phyloP scores from a whole-genome alignment of 1,140 invertebrate species.

The Papilio dardanus region DNA sequence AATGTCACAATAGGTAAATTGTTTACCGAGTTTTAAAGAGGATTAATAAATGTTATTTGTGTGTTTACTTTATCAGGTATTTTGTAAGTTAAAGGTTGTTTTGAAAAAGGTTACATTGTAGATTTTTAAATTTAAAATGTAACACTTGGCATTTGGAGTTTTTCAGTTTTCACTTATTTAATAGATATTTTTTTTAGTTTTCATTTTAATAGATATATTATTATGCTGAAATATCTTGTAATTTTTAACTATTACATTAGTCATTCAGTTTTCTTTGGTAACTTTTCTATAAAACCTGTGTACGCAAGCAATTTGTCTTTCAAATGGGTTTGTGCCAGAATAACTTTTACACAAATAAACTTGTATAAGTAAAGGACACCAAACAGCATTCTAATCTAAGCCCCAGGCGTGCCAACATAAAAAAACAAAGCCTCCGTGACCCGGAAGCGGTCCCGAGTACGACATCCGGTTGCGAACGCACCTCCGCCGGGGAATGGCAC shows the following conservation, averaged over 20 bases:
- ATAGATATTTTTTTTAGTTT: too few species aligned
- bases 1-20: background rate
- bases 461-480: constrained; percentile 35
- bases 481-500: constrained; percentile 28
- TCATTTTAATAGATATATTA: too few species aligned
- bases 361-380: constrained; percentile 10
- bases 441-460: constrained; percentile 29
- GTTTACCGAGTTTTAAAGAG: background rate
- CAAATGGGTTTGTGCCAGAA: constrained; percentile 4
- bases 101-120: too few species aligned
- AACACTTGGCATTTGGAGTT: too few species aligned
- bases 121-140: too few species aligned
- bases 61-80: too few species aligned
- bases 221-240: background rate
- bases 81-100: too few species aligned
- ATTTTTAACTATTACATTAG: background rate
- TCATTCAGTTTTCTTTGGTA: background rate
- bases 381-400: constrained; percentile 34
- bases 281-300: background rate
- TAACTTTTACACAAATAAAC: constrained; percentile 5
- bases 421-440: constrained; percentile 25
- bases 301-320: background rate
- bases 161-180: too few species aligned
- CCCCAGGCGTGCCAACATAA: constrained; percentile 32
- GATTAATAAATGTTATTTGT: too few species aligned